Evolutionary conservation across 2,888 invertebrate species (phyloP).

Genomic region (Hypomecis atomaria): DNA sequence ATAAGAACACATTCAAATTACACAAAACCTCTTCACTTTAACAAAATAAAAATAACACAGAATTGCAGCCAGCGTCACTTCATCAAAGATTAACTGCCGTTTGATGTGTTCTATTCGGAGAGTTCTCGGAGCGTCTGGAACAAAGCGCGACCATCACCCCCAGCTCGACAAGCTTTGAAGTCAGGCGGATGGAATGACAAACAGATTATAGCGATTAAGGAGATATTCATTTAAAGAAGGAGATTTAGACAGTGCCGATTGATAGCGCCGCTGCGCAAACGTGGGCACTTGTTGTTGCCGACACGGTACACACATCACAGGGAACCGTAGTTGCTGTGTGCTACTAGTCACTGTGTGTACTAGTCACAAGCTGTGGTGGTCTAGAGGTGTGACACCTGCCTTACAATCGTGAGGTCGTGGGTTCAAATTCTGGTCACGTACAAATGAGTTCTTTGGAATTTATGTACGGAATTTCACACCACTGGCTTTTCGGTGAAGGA

Average conservation of each 20-base stretch:
- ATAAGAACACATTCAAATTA: not conserved
- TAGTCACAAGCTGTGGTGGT: too few species aligned
- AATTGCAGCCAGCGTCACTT: slow-evolving; percentile 10
- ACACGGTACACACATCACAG: too few species aligned
- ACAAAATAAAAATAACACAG: not conserved
- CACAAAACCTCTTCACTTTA: too few species aligned
- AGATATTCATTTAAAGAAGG: slow-evolving; percentile 24
- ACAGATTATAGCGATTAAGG: slow-evolving; percentile 27
- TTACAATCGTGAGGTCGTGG: too few species aligned
- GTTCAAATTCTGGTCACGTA: too few species aligned
- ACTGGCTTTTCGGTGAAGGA: too few species aligned
- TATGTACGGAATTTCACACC: too few species aligned
- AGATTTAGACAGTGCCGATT: slow-evolving; percentile 9
- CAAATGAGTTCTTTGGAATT: too few species aligned
- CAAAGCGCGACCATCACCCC: slow-evolving; percentile 13
- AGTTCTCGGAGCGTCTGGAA: slow-evolving; percentile 5
- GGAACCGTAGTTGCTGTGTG: too few species aligned
- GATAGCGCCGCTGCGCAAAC: not conserved
- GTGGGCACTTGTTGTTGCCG: not conserved
- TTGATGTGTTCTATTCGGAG: slow-evolving; percentile 23
- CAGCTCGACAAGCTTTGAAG: slow-evolving; percentile 20
- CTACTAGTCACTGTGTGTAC: too few species aligned
- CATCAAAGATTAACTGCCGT: slow-evolving; percentile 17
- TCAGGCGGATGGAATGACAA: slow-evolving; percentile 23
- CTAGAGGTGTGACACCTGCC: too few species aligned